Evolutionary conservation across 2,113 vertebrate genomes (phyloP).

Genomic region (Girardinichthys multiradiatus): DNA sequence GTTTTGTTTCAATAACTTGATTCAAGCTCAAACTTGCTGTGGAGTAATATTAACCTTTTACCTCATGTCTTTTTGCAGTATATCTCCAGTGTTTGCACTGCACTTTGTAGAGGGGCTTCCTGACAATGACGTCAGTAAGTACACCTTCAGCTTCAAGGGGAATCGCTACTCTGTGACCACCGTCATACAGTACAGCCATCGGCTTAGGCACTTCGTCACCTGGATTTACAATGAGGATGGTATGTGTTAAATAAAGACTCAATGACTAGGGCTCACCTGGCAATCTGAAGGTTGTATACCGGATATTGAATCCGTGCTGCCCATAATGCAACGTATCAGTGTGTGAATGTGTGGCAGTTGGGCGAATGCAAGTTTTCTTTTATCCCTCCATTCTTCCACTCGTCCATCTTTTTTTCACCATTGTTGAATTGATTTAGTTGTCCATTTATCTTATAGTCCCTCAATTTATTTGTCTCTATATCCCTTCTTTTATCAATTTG

Average conservation of each 20-base stretch:
- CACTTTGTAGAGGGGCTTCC: slow-evolving; percentile 93
- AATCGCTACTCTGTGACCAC: slow-evolving; percentile 80
- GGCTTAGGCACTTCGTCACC: slow-evolving; percentile 87
- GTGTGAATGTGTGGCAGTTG: too few relatives aligned
- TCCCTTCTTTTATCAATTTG: too few relatives aligned
- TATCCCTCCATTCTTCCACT: too few relatives aligned
- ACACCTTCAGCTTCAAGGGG: slow-evolving; percentile 83
- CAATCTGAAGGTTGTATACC: neutral
- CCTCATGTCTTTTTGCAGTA: slow-evolving; percentile 65
- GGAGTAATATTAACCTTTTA: neutral
- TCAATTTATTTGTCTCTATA: too few relatives aligned
- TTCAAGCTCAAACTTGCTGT: too few relatives aligned
- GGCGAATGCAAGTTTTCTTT: too few relatives aligned
- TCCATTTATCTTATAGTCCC: too few relatives aligned
- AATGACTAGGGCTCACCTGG: neutral
- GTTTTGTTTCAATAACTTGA: too few relatives aligned
- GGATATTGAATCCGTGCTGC: too few relatives aligned
- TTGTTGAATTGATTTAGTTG: too few relatives aligned
- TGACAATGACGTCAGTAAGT: slow-evolving; percentile 77
- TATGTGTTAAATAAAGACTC: slow-evolving; percentile 67
- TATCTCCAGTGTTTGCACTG: slow-evolving; percentile 84
- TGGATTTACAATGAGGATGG: slow-evolving; percentile 86
- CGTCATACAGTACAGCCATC: slow-evolving; percentile 84
- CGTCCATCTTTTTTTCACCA: too few relatives aligned
- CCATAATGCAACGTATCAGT: too few relatives aligned